Base-by-base conservation (phyloP, 1,140 invertebrate genomes). In the Steinernema feltiae region DNA sequence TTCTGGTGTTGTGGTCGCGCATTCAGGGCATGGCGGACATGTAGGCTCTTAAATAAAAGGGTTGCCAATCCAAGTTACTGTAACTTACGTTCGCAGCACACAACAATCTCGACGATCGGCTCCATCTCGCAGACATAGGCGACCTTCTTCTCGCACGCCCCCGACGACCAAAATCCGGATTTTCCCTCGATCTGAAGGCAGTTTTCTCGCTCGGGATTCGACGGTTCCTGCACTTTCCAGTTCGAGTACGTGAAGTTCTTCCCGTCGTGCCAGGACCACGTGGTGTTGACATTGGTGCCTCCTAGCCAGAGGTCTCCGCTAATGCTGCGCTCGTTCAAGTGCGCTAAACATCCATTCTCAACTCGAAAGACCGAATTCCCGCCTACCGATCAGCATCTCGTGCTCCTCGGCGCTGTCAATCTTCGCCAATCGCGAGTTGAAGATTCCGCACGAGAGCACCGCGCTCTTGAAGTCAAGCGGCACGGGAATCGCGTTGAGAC, bases 401-500 rank as follows among this genome's bases (percentile, higher is more conserved):
- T 63, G 53, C 53, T 63, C 53, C 7, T 63, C 3, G 7, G 15
- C 24, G 12, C 7, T 46, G 7, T 27, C 53, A 3, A 63, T 27
- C 24, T 63, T 17, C 2, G 53, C 53, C 15, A 63, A 21, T 7
- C 53, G 12, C 24, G 53, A 7, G 3, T 63, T 27, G 24, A 63
- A 63, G 12, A 63, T 27, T 3, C 24, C 53, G 24, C 53, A 63
- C 2, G 53, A 63, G 53, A 63, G 12, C 24, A 15, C 15, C 3
- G 53, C 53, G 24, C 53, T 63, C 3, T 15, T 15, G 24, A 15
- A 63, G 24, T 63, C 53, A 27, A 63, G 53, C 15, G 53, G 24
- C 15, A 63, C 53, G 24, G 53, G 53, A 63, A 63, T 63, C 53
- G 53, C 53, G 24, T 63, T 63, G 53, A 63, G 24, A 63, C 53